phyloP scores from a whole-genome alignment of 2,797 vertebrate species.

The Siniperca obscura region DNA sequence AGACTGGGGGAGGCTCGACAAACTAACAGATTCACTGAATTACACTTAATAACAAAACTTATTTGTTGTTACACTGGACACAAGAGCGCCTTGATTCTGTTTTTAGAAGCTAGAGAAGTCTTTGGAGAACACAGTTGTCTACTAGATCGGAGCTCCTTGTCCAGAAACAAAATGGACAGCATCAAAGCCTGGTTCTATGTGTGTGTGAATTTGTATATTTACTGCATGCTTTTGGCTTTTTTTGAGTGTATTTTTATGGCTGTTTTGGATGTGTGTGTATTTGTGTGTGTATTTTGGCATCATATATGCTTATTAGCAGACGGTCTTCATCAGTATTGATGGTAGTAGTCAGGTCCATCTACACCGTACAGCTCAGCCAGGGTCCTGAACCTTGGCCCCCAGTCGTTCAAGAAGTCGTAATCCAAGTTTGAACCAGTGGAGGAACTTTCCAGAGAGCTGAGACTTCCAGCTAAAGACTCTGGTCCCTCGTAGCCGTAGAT shows the following conservation, averaged over 20 bases:
- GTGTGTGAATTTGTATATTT: conserved; percentile 27
- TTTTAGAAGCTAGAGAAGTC: conserved; percentile 45
- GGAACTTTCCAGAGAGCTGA: conserved; percentile 91
- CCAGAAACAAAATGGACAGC: conserved; percentile 10
- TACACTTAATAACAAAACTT: conserved; percentile 32
- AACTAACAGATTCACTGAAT: conserved; percentile 37
- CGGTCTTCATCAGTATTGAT: conserved; percentile 82
- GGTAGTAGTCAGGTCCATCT: conserved; percentile 83
- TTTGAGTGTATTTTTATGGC: conserved; percentile 53
- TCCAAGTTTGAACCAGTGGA: conserved; percentile 91
- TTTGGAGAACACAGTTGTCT: conserved; percentile 26
- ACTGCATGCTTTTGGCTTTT: conserved; percentile 37
- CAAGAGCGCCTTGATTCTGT: conserved; percentile 30
- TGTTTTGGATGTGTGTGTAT: conserved; percentile 27
- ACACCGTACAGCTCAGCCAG: conserved; percentile 94
- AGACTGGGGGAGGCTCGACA: conserved; percentile 31
- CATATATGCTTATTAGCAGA: not conserved
- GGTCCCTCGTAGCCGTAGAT: conserved; percentile 95
- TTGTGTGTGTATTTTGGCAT: conserved; percentile 52
- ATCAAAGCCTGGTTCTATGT: conserved; percentile 16
- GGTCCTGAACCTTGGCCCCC: conserved; percentile 96
- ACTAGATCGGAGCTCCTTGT: conserved; percentile 2
- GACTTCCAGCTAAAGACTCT: conserved; percentile 92
- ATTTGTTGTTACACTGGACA: conserved; percentile 21
- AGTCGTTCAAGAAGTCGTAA: conserved; percentile 95